Evolutionary conservation across 2,113 vertebrate species (phyloP).

Genomic region (Pituophis catenifer): DNA sequence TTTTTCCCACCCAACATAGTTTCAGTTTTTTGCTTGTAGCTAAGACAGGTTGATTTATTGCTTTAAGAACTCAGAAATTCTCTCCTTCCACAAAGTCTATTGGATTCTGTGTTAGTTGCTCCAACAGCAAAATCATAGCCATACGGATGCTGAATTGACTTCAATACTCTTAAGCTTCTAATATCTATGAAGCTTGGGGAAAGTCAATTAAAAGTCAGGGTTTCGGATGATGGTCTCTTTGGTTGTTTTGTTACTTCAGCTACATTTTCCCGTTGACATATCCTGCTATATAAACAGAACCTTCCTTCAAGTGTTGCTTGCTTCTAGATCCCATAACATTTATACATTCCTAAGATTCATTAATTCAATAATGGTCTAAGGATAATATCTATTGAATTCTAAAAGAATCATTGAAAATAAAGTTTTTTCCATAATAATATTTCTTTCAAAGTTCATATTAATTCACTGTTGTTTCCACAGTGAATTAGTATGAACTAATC

Average conservation of each 20-base stretch:
- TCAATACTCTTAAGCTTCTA: too few relatives aligned
- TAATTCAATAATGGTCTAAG: neutral
- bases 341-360: neutral
- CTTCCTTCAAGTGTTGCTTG: neutral
- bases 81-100: neutral
- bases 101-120: neutral
- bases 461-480: constrained; percentile 22
- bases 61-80: neutral
- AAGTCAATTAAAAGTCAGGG: neutral
- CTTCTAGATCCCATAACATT: neutral
- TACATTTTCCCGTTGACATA: neutral
- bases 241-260: neutral
- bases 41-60: neutral
- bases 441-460: constrained; percentile 1
- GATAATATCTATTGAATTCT: neutral
- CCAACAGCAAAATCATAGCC: neutral
- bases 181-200: neutral
- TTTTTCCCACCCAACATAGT: neutral
- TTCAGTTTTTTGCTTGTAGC: neutral
- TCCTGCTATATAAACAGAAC: neutral
- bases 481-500: too few relatives aligned
- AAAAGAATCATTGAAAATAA: neutral
- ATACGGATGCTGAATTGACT: neutral
- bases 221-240: too few relatives aligned
- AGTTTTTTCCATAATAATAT: neutral